phyloP scores from a whole-genome alignment of 2,888 invertebrate species.

The Drosophila putrida region DNA sequence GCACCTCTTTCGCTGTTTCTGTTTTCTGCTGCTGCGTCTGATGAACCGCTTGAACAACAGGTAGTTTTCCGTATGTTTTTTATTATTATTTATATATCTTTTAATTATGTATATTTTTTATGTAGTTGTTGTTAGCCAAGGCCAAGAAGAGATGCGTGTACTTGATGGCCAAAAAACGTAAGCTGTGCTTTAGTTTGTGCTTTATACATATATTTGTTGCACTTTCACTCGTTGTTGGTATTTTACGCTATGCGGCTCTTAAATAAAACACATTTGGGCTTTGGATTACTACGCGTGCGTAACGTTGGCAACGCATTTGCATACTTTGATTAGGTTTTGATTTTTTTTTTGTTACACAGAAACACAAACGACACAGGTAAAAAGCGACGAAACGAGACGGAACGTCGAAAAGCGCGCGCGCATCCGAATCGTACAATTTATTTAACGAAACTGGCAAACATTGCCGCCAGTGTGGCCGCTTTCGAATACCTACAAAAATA shows the following conservation, averaged over 20 bases:
- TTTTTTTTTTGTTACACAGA: conserved; percentile 45
- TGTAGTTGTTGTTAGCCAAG: conserved; percentile 23
- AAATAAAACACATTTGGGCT: conserved; percentile 22
- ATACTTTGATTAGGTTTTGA: conserved; percentile 46
- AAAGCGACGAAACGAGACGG: conserved; percentile 33
- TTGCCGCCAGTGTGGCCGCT: conserved; percentile 10
- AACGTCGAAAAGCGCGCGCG: conserved; percentile 36
- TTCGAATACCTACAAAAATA: neutral
- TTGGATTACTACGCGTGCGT: conserved; percentile 63
- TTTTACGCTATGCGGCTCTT: conserved; percentile 43
- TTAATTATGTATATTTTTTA: neutral
- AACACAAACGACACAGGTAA: conserved; percentile 22
- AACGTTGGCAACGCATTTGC: conserved; percentile 64
- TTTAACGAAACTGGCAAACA: conserved; percentile 21
- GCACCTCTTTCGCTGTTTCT: conserved; percentile 32
- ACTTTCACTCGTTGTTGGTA: conserved; percentile 50
- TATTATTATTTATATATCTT: conserved; percentile 10
- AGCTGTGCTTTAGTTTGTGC: conserved; percentile 23
- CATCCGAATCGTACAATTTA: conserved; percentile 34
- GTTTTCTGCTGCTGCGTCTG: conserved; percentile 19
- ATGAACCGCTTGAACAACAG: conserved; percentile 44
- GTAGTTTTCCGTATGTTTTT: conserved; percentile 29
- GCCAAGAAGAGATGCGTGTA: conserved; percentile 17
- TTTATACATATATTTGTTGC: conserved; percentile 32
- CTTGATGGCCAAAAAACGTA: conserved; percentile 9